Evolutionary conservation across 2,888 invertebrate species (phyloP), one percentile per base, ranked within the genome.

Genomic region (Fragum sueziense): DNA sequence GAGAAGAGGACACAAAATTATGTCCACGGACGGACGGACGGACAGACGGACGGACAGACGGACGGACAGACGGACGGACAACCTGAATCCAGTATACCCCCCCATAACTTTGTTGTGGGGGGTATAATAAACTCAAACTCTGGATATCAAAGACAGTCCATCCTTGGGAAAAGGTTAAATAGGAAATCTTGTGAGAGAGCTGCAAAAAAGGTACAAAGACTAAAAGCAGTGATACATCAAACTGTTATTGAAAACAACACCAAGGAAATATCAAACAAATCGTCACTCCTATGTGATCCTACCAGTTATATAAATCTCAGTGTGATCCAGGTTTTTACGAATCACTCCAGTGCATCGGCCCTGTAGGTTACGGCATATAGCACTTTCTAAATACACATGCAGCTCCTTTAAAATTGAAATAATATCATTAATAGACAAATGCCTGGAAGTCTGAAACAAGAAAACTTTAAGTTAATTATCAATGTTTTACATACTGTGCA

Each of bases 301-400:
- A 91, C 92, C 92, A 87, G 85, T 86, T 70, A 92, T 88, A 52
- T 87, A 85, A n/a, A 75, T 70, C 77, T 89, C 87, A 52, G 88
- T 81, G 62, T 79, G 71, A 61, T 88, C 89, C 52, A 91, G 59
- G 33, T 87, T 80, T 67, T 89, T 89, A 62, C 87, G 82, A 57
- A 92, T 87, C 29, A 84, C 80, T n/a, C 86, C 80, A n/a, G 90
- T 87, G 74, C 92, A 92, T 37, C 98, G 95, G 20, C 97, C 96
- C 90, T 96, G 95, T 88, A 98, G 94, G 92, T 97, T 96, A n/a
- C 96, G 96, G 84, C 97, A 97, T 75, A 99, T 84, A 94, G 17
- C 97, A 96, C 82, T 95, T 95, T 98, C 98, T 14, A 98, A 97
- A 93, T 98, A 97, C 0, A 95, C 94, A 93, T 98, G 97, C 69